These are phyloP conservation scores for Chironomus riparius DNA, from an alignment of 2,888 invertebrate species.

Conservation along the genomic window DNA sequence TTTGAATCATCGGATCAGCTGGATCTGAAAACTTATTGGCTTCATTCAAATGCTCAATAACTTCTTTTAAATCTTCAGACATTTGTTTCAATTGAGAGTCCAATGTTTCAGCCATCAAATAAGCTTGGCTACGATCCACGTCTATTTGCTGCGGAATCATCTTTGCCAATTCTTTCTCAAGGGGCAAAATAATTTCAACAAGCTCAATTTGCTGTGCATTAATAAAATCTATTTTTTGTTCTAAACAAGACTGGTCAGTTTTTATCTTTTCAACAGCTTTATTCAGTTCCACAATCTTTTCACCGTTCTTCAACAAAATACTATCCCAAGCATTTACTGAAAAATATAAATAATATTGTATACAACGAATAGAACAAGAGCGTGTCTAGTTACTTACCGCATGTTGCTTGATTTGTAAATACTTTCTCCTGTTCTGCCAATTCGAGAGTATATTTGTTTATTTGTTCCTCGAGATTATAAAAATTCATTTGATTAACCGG, in stretches of 20 bases:
- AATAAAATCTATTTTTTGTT: constrained; percentile 90
- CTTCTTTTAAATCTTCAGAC: constrained; percentile 90
- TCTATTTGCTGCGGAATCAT: constrained; percentile 66
- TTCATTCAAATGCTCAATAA: constrained; percentile 88
- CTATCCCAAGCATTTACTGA: constrained; percentile 89
- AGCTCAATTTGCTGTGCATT: constrained; percentile 86
- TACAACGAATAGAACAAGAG: too few species aligned
- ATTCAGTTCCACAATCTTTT: constrained; percentile 81
- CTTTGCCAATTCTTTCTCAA: constrained; percentile 70
- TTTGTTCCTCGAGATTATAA: constrained; percentile 77
- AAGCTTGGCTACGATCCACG: constrained; percentile 85
- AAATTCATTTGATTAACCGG: constrained; percentile 50
- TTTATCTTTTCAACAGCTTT: constrained; percentile 82
- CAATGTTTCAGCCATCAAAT: constrained; percentile 78
- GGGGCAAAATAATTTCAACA: constrained; percentile 73
- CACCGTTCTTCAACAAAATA: constrained; percentile 79
- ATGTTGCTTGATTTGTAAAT: constrained; percentile 88
- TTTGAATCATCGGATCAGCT: constrained; percentile 84
- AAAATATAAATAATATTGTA: too few species aligned
- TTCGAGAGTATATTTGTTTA: constrained; percentile 90
- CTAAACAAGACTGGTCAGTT: constrained; percentile 78
- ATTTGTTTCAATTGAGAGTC: constrained; percentile 89
- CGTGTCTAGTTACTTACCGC: constrained; percentile 35
- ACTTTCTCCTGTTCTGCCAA: constrained; percentile 87
- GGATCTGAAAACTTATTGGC: constrained; percentile 73